Evolutionary conservation across 2,113 vertebrate species (phyloP), one percentile per base, ranked within the genome.

Genomic region (Scolopax mira): DNA sequence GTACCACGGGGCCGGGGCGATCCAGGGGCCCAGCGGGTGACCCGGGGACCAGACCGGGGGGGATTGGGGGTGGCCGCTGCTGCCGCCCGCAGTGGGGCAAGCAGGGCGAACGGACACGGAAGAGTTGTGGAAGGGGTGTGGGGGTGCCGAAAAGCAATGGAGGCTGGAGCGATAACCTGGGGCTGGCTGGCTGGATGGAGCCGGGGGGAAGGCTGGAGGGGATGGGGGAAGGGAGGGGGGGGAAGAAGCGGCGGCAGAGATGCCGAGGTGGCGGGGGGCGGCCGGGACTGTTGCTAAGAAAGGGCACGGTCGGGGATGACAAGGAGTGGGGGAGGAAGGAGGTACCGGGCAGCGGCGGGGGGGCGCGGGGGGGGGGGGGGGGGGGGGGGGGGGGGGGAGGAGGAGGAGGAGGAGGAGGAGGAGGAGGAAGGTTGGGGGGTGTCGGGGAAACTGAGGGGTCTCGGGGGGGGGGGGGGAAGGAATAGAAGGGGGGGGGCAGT

Each of bases 71-170:
- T 18, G 82, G 35, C 14, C 52, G 21, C 65, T 18, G 70, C 37
- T 65, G n/a, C 51, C n/a, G 44, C 51, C 67, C 46, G 70, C 92
- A 49, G 82, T 27, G 31, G 58, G 52, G 49, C 58, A 55, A 72
- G 58, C 77, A 82, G 77, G 88, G 82, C 92, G 66, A 72, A 93
- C 39, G 81, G 87, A 77, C 81, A 66, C 81, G 77, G 64, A 90
- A 86, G 92, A 93, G 92, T 93, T 93, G 82, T 18, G 27, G 64
- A 71, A 71, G 67, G 70, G 77, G 69, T 58, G 81, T 39, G 74
- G 48, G 80, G 79, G 67, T 89, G 67, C 73, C 19, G 41, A 79
- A 67, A 42, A 74, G 85, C 67, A 49, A 85, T 62, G 73, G 79
- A 89, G 85, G 79, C 79, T 73, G 55, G 44, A 61, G 35, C 23